These are phyloP conservation scores for Cossypha polioptera DNA, from an alignment of 2,797 vertebrate genomes.

Conservation along the genomic window DNA sequence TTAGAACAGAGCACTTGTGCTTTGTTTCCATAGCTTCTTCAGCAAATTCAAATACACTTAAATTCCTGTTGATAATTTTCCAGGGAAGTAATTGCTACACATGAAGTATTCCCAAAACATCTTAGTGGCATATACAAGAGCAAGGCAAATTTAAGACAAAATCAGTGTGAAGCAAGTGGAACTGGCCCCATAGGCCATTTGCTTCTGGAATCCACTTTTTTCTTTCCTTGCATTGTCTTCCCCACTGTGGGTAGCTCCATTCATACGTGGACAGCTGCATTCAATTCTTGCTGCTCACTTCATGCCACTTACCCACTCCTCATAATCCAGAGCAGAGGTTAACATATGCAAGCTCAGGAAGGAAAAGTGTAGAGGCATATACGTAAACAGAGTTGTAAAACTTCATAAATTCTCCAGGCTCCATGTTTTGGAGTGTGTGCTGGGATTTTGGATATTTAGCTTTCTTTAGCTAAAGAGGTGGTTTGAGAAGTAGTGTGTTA, in stretches of 20 bases:
- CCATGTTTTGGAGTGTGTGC: background rate
- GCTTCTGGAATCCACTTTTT: conserved; percentile 54
- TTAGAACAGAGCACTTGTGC: background rate
- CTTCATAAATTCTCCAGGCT: background rate
- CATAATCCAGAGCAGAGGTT: conserved; percentile 55
- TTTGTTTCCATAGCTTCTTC: conserved; percentile 23
- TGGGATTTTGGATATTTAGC: background rate
- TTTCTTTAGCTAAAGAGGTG: background rate
- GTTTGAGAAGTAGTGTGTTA: background rate
- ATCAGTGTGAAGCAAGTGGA: conserved; percentile 53
- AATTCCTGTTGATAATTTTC: conserved; percentile 52
- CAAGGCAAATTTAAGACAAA: conserved; percentile 33
- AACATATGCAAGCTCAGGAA: background rate
- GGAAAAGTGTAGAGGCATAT: background rate
- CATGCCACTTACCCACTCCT: conserved; percentile 54
- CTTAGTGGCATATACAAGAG: conserved; percentile 18
- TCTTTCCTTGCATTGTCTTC: conserved; percentile 35
- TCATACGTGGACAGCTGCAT: conserved; percentile 47
- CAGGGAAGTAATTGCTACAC: conserved; percentile 54
- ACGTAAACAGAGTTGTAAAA: background rate
- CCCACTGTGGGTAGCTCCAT: conserved; percentile 53
- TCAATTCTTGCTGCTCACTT: conserved; percentile 50
- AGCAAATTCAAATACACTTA: background rate
- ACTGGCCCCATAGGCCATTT: conserved; percentile 41
- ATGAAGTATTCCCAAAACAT: conserved; percentile 31